Evolutionary conservation across 2,113 vertebrate genomes (phyloP).

Genomic region (Ailuropoda melanoleuca): DNA sequence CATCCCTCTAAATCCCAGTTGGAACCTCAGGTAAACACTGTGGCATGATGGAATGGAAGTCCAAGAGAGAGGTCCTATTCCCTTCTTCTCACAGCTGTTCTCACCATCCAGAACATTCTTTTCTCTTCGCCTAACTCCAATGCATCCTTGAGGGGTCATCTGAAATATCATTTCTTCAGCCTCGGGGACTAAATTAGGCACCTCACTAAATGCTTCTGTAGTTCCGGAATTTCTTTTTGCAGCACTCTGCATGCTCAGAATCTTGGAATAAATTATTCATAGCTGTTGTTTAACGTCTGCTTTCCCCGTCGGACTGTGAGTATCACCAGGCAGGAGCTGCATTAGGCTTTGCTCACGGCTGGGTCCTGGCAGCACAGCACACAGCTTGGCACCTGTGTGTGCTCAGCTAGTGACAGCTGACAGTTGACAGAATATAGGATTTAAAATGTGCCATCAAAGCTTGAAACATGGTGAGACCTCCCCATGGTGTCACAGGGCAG

Average conservation of each 20-base stretch:
- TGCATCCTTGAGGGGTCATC: conserved; percentile 35
- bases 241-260: conserved; percentile 19
- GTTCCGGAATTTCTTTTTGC: conserved; percentile 46
- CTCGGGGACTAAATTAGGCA: conserved; percentile 55
- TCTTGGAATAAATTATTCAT: conserved; percentile 69
- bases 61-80: neutral
- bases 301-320: conserved; percentile 19
- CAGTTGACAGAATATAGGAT: neutral
- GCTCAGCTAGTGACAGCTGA: neutral
- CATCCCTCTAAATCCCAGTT: neutral
- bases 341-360: neutral
- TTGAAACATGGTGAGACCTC: neutral
- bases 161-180: conserved; percentile 53
- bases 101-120: neutral
- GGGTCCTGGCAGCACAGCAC: neutral
- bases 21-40: neutral
- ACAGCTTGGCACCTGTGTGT: neutral
- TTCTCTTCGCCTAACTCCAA: neutral
- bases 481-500: neutral
- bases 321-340: neutral
- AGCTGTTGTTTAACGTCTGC: conserved; percentile 50
- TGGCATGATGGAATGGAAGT: neutral
- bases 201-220: conserved; percentile 18
- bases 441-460: neutral
- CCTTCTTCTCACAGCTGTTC: neutral